Evolutionary conservation across 1,140 invertebrate genomes (phyloP).

Genomic region (Neoseiulus cucumeris): DNA sequence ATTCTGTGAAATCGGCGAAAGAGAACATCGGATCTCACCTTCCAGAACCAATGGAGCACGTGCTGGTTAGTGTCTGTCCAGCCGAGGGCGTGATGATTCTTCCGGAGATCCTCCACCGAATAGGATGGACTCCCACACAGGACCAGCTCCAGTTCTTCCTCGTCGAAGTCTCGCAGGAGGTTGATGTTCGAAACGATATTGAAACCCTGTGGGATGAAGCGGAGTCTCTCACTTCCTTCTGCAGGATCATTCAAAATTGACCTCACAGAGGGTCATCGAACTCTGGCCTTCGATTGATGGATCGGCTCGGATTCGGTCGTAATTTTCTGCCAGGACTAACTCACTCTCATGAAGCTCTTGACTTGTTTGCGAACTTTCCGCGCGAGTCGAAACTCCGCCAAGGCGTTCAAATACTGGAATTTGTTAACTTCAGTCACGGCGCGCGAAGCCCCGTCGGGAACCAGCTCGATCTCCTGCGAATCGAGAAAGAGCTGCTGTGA

Average conservation of each 20-base stretch:
- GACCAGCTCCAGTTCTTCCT: slow-evolving; percentile 74
- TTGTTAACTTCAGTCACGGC: slow-evolving; percentile 55
- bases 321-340: background rate
- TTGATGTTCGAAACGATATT: slow-evolving; percentile 78
- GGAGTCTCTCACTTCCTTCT: slow-evolving; percentile 65
- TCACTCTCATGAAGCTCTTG: background rate
- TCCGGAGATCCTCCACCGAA: slow-evolving; percentile 20
- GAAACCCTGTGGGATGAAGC: slow-evolving; percentile 54
- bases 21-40: no score
- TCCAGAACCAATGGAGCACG: slow-evolving; percentile 36
- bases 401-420: slow-evolving; percentile 59
- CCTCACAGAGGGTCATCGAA: no score
- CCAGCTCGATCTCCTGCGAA: slow-evolving; percentile 41
- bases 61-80: slow-evolving; percentile 2
- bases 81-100: slow-evolving; percentile 61
- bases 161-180: slow-evolving; percentile 79
- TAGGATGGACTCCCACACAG: background rate
- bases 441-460: slow-evolving; percentile 46
- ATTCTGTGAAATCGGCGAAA: no score
- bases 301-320: no score
- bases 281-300: no score
- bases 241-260: slow-evolving; percentile 49
- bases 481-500: slow-evolving; percentile 12
- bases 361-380: slow-evolving; percentile 4
- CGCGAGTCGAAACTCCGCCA: slow-evolving; percentile 68